Percentiles rank a stretch among this genome's conserved stretches.
phyloP scores from a whole-genome alignment of 2,888 invertebrate genomes.

The Pilophorus perplexus region DNA sequence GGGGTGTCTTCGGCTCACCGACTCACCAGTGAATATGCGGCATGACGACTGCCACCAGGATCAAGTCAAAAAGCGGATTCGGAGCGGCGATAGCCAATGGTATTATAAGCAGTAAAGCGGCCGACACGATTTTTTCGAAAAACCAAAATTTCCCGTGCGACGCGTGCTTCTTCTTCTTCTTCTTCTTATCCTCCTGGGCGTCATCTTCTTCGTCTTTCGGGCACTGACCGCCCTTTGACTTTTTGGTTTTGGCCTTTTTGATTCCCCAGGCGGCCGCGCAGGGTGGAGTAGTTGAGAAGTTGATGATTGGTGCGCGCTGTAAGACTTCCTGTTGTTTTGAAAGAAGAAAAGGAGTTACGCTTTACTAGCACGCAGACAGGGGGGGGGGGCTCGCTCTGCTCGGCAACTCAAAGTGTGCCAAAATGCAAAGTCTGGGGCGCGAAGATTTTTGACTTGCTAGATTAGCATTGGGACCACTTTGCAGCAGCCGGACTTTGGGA shows the following conservation, averaged over 20 bases:
- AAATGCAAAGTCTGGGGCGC: too few relatives aligned
- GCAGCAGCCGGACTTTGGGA: too few relatives aligned
- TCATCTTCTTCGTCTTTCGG: neutral
- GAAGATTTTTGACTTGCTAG: too few relatives aligned
- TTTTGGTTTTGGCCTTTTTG: neutral
- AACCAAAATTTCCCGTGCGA: conserved; percentile 74
- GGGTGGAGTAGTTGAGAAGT: too few relatives aligned
- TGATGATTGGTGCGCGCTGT: too few relatives aligned
- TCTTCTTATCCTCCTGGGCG: neutral
- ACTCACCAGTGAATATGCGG: conserved; percentile 48
- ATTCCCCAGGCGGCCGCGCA: neutral
- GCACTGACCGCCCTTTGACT: neutral
- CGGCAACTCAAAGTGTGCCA: too few relatives aligned
- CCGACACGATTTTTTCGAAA: conserved; percentile 66
- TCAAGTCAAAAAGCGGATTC: conserved; percentile 45
- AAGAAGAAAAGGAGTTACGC: too few relatives aligned
- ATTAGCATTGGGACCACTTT: too few relatives aligned
- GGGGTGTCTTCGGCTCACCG: neutral
- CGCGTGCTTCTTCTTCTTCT: neutral
- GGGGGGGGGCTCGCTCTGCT: too few relatives aligned
- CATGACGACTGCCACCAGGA: conserved; percentile 43
- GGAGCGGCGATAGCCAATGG: conserved; percentile 67
- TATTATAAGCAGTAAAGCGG: conserved; percentile 65
- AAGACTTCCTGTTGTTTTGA: too few relatives aligned
- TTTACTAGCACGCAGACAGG: too few relatives aligned